Evolutionary conservation across 2,888 invertebrate genomes (phyloP).

Genomic region (Dolichopus griseipennis): DNA sequence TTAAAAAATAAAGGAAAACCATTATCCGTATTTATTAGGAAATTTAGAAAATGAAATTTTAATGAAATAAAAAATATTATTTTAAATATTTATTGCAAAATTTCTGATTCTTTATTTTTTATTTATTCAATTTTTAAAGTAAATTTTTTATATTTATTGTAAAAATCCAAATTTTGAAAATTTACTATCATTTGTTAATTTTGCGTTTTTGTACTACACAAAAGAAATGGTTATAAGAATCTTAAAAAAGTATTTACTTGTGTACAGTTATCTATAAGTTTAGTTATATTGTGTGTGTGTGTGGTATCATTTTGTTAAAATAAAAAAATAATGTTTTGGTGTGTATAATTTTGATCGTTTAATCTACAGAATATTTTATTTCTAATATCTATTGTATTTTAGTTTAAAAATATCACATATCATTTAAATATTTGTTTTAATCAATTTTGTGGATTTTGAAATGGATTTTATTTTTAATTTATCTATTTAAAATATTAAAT

Average conservation of each 20-base stretch:
- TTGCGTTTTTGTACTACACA: conserved; percentile 5
- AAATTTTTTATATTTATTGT: conserved; percentile 5
- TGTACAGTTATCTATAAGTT: too few relatives aligned
- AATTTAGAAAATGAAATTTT: background rate
- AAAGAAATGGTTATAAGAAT: conserved; percentile 12
- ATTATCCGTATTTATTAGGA: background rate
- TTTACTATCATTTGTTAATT: background rate
- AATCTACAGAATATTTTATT: too few relatives aligned
- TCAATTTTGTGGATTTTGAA: too few relatives aligned
- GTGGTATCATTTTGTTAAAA: too few relatives aligned
- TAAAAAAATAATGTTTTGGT: too few relatives aligned
- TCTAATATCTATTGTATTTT: too few relatives aligned
- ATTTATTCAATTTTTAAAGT: background rate
- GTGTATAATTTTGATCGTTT: too few relatives aligned
- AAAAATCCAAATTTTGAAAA: background rate
- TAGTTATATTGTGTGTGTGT: too few relatives aligned
- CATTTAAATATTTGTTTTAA: too few relatives aligned
- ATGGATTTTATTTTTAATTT: too few relatives aligned
- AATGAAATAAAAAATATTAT: background rate
- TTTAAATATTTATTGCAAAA: background rate
- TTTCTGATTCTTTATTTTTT: conserved; percentile 12
- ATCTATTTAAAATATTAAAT: too few relatives aligned
- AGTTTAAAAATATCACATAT: too few relatives aligned
- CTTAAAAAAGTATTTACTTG: conserved; percentile 9
- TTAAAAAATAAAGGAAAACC: background rate